phyloP scores from a whole-genome alignment of 2,797 vertebrate species.

The Champsocephalus esox region DNA sequence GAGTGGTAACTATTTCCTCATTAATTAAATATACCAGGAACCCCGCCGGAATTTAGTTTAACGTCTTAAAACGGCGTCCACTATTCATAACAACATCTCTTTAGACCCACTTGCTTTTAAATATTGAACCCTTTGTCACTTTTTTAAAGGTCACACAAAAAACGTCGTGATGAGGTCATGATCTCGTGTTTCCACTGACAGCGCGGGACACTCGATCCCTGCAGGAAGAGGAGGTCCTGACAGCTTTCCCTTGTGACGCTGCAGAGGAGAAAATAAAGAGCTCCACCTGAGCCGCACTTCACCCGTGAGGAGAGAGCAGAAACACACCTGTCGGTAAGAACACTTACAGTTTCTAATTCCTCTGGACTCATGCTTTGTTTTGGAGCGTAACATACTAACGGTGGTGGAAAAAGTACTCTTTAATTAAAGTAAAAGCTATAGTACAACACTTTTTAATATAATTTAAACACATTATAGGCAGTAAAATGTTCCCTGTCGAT shows the following conservation, averaged over 20 bases:
- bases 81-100: background rate
- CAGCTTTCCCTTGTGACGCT: slow-evolving; percentile 39
- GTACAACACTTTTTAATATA: too few relatives aligned
- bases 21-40: background rate
- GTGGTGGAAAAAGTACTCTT: background rate
- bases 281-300: slow-evolving; percentile 35
- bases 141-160: slow-evolving; percentile 23
- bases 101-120: background rate
- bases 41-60: background rate
- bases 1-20: background rate
- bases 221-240: slow-evolving; percentile 36
- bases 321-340: slow-evolving; percentile 58
- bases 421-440: background rate
- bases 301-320: slow-evolving; percentile 31
- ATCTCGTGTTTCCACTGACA: slow-evolving; percentile 47
- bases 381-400: background rate
- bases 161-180: slow-evolving; percentile 19
- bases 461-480: too few relatives aligned
- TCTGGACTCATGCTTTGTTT: background rate
- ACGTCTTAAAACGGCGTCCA: background rate
- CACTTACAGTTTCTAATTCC: background rate
- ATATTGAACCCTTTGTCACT: slow-evolving; percentile 1
- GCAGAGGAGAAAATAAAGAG: slow-evolving; percentile 26
- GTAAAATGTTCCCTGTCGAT: too few relatives aligned
- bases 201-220: slow-evolving; percentile 60